Conservation (phyloP, 2,797 vertebrate species). For the Streptopelia turtur region DNA sequence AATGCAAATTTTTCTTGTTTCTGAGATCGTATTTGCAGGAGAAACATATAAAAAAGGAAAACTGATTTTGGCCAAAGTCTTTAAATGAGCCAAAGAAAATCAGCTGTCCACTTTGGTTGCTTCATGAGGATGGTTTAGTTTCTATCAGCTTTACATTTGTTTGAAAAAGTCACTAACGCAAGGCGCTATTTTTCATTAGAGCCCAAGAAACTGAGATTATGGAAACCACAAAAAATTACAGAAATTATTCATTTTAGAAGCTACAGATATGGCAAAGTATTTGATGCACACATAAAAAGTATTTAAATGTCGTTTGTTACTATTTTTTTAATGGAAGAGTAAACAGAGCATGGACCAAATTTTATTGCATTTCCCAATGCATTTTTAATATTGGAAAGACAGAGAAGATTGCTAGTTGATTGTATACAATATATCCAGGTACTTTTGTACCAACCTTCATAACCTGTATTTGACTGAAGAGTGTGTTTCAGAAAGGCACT, state of each 20-base stretch:
- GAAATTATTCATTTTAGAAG: not conserved
- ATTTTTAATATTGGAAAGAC: not conserved
- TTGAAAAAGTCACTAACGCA: not conserved
- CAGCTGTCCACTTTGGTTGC: not conserved
- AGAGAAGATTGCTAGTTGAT: not conserved
- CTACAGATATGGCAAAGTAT: not conserved
- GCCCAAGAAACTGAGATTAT: not conserved
- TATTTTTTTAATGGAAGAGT: not conserved
- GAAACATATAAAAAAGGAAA: not conserved
- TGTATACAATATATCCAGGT: not conserved
- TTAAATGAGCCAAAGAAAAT: not conserved
- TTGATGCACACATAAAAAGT: not conserved
- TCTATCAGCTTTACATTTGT: not conserved
- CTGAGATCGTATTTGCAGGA: not conserved
- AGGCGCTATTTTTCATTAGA: not conserved
- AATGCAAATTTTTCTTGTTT: not conserved
- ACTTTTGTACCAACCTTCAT: not conserved
- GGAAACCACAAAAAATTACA: not conserved
- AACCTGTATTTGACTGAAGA: not conserved
- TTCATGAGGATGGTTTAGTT: not conserved
- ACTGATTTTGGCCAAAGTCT: not conserved
- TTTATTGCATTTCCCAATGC: not conserved
- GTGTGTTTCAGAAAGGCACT: not conserved
- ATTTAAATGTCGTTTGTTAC: not conserved
- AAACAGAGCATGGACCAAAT: not conserved